Evolutionary conservation across 2,888 invertebrate species (phyloP).

Genomic region (Aphodius sticticus): DNA sequence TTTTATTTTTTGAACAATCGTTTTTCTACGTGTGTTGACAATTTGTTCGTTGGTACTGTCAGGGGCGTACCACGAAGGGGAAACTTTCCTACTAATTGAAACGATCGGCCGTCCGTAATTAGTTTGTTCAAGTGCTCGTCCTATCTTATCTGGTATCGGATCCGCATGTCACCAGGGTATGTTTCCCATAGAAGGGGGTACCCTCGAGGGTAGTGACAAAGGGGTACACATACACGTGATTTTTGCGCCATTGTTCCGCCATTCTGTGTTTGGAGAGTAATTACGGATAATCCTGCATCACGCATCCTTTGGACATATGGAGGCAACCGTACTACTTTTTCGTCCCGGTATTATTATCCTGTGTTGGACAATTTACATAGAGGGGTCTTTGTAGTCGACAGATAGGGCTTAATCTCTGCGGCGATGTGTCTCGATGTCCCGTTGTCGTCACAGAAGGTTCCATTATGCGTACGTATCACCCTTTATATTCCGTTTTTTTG

Average conservation of each 20-base stretch:
- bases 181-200: neutral
- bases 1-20: neutral
- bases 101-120: neutral
- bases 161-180: neutral
- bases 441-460: neutral
- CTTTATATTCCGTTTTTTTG: neutral
- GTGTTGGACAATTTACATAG: neutral
- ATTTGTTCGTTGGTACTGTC: neutral
- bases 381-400: neutral
- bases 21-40: neutral
- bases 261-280: constrained; percentile 58
- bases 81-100: neutral
- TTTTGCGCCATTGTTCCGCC: neutral
- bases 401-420: neutral
- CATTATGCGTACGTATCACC: neutral
- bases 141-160: neutral
- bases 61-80: neutral
- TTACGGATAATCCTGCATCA: constrained; percentile 56
- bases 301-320: constrained; percentile 4
- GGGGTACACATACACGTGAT: neutral
- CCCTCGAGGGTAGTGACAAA: neutral
- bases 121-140: constrained; percentile 4
- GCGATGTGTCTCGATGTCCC: neutral
- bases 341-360: neutral
- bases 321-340: neutral